Evolutionary conservation across 2,888 invertebrate genomes (phyloP).

Genomic region (Aphidius colemani): DNA sequence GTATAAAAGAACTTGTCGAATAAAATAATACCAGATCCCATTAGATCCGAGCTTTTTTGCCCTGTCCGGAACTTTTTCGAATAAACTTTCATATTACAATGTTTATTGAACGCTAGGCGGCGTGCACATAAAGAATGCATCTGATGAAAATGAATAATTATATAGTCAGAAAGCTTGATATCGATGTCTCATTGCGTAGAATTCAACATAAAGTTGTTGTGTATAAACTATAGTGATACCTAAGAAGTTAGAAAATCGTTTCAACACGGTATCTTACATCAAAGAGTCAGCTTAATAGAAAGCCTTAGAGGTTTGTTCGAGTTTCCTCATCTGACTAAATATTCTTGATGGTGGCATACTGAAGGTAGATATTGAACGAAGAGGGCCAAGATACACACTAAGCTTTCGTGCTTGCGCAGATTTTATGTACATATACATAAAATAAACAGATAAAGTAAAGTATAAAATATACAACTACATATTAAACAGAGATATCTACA

Average conservation of each 20-base stretch:
- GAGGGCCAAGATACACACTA: slow-evolving; percentile 55
- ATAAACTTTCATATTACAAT: too few species aligned
- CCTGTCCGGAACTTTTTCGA: too few species aligned
- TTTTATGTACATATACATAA: slow-evolving; percentile 50
- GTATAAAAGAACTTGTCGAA: too few species aligned
- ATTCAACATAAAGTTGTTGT: too few species aligned
- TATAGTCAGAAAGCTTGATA: too few species aligned
- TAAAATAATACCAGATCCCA: too few species aligned
- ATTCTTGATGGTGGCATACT: slow-evolving; percentile 51
- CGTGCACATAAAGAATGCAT: too few species aligned
- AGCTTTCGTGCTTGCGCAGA: slow-evolving; percentile 31
- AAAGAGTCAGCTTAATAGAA: slow-evolving; percentile 64
- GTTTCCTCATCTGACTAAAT: slow-evolving; percentile 62
- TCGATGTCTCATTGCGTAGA: too few species aligned
- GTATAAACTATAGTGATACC: neutral
- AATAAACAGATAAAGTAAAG: slow-evolving; percentile 38
- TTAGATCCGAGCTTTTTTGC: too few species aligned
- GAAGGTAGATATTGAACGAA: slow-evolving; percentile 38
- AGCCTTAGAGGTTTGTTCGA: slow-evolving; percentile 67
- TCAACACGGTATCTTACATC: slow-evolving; percentile 55
- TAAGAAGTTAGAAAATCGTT: slow-evolving; percentile 42
- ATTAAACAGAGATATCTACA: slow-evolving; percentile 17
- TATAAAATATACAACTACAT: slow-evolving; percentile 17
- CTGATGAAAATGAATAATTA: too few species aligned
- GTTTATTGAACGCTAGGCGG: too few species aligned